Evolutionary conservation across 2,113 vertebrate genomes (phyloP), one percentile per base, ranked within the genome.

Genomic region (Uropsilus gracilis): DNA sequence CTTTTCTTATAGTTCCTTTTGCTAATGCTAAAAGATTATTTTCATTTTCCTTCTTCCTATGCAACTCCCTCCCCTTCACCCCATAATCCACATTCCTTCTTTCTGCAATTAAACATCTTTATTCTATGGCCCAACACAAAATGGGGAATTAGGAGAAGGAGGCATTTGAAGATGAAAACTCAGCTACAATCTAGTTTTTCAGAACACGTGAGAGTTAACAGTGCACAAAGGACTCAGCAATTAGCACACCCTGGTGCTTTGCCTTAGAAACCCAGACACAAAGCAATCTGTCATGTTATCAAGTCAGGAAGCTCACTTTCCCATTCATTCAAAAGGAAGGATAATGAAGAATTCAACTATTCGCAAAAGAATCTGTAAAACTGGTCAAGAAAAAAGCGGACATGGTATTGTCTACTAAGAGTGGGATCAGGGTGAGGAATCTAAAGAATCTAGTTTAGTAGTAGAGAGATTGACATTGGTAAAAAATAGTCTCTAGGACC

Each of bases 281-380:
- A 82, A 73, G 77, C 85, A 94, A 53, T 84, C 84, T 82, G 84
- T 83, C 92, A 81, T 37, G 20, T 37, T 82, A 50, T 69, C 84
- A 84, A 42, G 71, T 48, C 42, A 55, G 18, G 39, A 87, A 39
- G 53, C 87, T 63, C 90, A 77, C 90, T 64, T 90, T 55, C 89
- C n/a, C 5, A 14, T 78, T 81, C 92, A 75, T 64, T 89, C 76
- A 46, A 39, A 48, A 89, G 83, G 42, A 32, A 81, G 66, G n/a
- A 46, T 20, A 89, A 81, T 72, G 69, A 95, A 92, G 83, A 91
- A 83, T 86, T 73, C 83, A 86, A 87, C 86, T 50, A 42, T 91
- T 59, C 1, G 0, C 34, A 69, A 11, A 53, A 37, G 59, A 55
- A 37, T 71, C 37, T 3, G 0, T 22, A 50, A 28, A 26, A 53